These are phyloP conservation scores for Peromyscus leucopus DNA, from an alignment of 2,113 vertebrate species.

Conservation along the genomic window DNA sequence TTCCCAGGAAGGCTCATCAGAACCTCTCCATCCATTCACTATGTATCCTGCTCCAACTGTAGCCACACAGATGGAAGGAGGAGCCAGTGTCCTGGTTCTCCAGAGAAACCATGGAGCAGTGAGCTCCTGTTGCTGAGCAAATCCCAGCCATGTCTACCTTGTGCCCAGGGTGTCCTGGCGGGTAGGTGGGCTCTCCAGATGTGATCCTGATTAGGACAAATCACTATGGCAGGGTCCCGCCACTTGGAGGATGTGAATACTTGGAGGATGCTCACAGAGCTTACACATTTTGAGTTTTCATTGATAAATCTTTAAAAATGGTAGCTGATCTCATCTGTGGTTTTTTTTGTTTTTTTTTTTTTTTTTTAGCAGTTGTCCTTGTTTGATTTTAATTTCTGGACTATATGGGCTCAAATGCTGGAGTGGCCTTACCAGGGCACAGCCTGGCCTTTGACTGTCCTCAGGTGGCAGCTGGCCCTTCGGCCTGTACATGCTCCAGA, in stretches of 20 bases:
- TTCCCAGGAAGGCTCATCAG: constrained; percentile 21
- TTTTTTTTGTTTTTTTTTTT: constrained; percentile 23
- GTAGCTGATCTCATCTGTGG: constrained; percentile 88
- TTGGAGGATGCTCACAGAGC: no score
- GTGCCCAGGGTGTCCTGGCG: background rate
- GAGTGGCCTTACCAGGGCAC: constrained; percentile 85
- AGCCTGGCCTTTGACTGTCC: constrained; percentile 83
- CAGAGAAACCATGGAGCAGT: constrained; percentile 77
- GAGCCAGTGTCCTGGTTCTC: constrained; percentile 81
- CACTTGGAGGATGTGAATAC: accelerated
- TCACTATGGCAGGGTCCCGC: background rate
- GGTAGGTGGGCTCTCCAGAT: background rate
- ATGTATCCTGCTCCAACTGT: background rate
- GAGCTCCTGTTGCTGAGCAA: background rate
- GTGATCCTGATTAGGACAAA: background rate
- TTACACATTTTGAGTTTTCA: background rate
- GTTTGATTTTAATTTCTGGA: constrained; percentile 87
- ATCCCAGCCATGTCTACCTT: background rate
- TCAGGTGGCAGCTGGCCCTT: constrained; percentile 67
- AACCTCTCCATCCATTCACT: background rate
- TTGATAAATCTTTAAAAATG: background rate
- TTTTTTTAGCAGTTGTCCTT: constrained; percentile 64
- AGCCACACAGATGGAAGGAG: constrained; percentile 19
- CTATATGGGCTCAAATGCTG: constrained; percentile 71
- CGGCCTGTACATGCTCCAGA: constrained; percentile 81